These are phyloP conservation scores for Philypnodon macrostomus DNA, from an alignment of 2,797 vertebrate genomes.

Conservation along the genomic window DNA sequence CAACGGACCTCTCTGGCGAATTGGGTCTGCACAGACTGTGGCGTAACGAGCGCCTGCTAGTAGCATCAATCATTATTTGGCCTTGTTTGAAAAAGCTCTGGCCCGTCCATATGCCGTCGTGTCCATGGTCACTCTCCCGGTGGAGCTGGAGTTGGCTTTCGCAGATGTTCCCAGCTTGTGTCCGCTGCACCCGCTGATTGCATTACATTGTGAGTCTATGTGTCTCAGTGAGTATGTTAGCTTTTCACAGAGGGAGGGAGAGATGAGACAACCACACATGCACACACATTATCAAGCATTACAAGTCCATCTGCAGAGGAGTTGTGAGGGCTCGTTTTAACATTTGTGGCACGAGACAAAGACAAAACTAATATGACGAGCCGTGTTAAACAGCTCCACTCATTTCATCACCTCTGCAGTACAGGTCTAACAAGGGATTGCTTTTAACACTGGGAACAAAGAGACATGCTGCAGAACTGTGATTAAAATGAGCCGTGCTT, in stretches of 20 bases:
- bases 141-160: constrained; percentile 50
- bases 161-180: constrained; percentile 64
- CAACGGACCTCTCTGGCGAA: constrained; percentile 36
- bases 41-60: constrained; percentile 28
- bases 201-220: constrained; percentile 31
- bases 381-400: constrained; percentile 26
- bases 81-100: constrained; percentile 53
- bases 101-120: constrained; percentile 63
- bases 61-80: constrained; percentile 75
- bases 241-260: constrained; percentile 15
- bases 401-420: constrained; percentile 20
- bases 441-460: constrained; percentile 8
- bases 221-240: constrained; percentile 16
- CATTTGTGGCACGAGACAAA: constrained; percentile 29
- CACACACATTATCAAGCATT: constrained; percentile 22
- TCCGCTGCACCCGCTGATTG: constrained; percentile 55
- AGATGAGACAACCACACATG: constrained; percentile 15
- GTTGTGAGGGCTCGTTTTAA: constrained; percentile 42
- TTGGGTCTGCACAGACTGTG: constrained; percentile 45
- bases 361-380: constrained; percentile 5
- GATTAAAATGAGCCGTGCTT: constrained; percentile 18
- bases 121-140: constrained; percentile 65
- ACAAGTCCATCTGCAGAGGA: constrained; percentile 57
- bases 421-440: constrained; percentile 23
- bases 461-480: constrained; percentile 16